Evolutionary conservation across 2,888 invertebrate species (phyloP), one percentile per base, ranked within the genome.

Genomic region (Chrysolina oricalcia): DNA sequence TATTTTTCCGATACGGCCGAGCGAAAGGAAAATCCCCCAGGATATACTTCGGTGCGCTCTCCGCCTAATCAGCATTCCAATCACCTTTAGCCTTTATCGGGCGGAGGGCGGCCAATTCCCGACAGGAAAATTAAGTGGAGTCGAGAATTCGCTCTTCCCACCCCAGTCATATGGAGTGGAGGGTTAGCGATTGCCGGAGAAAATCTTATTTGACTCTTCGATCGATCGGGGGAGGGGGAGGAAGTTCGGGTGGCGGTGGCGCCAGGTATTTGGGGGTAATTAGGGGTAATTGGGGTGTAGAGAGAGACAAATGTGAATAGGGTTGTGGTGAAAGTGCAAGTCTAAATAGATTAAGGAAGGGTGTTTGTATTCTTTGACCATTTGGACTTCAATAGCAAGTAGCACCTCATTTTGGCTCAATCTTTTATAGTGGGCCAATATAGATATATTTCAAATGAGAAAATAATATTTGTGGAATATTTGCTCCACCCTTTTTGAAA

Each of bases 61-160:
- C 83, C 82, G 80, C 87, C 87, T 88, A 88, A 88, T 88, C 88
- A 88, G 86, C 87, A 88, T 88, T 88, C 88, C 88, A 87, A 88
- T 88, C 88, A 87, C 87, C 87, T 87, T 83, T 85, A 83, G 87
- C 88, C 86, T 87, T 87, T 88, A 88, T 88, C 87, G 87, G 85
- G 83, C 78, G 82, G 81, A 82, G 83, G 83, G 81, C 83, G 79
- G 81, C 86, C 85, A 84, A 87, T 87, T 88, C 87, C 87, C 87
- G 86, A 83, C 87, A 85, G 87, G 86, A 87, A 87, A 88, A 88
- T 88, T 88, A 88, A 88, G 87, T 87, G 87, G 83, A 87, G 86
- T 85, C 85, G 86, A 83, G 84, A 86, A 87, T 86, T 86, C 86
- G 76, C 82, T 83, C 81, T 83, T 83, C n/a, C 59, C 27, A 27